Conservation (phyloP, 1,140 invertebrate species). For the Marisa cornuarietis region DNA sequence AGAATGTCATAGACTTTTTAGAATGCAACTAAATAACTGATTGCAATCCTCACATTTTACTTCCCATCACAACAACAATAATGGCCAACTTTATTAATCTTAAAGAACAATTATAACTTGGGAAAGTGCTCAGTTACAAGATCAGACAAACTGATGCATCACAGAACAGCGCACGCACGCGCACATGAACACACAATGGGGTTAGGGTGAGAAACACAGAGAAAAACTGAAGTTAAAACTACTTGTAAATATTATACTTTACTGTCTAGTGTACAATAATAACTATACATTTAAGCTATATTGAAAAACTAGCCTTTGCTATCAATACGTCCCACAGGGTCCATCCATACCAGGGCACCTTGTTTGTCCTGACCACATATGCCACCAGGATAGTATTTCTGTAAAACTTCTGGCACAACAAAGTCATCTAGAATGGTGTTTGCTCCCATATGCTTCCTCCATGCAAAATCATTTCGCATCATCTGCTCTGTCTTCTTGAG, state of each 20-base stretch:
- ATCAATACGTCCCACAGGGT: conserved; percentile 61
- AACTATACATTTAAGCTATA: neutral
- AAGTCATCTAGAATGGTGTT: conserved; percentile 76
- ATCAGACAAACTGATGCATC: no score
- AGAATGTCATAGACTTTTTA: no score
- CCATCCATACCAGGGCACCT: conserved; percentile 75
- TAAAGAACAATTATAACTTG: no score
- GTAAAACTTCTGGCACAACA: conserved; percentile 77
- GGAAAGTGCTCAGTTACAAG: no score
- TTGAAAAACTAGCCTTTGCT: conserved; percentile 53
- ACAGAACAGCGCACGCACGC: no score
- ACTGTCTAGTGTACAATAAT: neutral
- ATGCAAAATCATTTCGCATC: conserved; percentile 81
- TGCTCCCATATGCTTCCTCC: conserved; percentile 81
- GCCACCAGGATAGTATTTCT: conserved; percentile 80
- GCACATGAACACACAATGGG: no score
- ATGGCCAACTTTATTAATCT: no score
- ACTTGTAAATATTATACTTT: neutral
- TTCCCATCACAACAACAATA: no score
- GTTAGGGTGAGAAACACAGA: neutral
- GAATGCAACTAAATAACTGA: no score
- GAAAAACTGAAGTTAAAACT: no score
- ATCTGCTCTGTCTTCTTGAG: conserved; percentile 83
- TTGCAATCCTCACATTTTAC: no score
- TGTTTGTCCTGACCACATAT: conserved; percentile 83